These are phyloP conservation scores for Strigamia maritima DNA, from an alignment of 2,888 invertebrate genomes.

Conservation along the genomic window DNA sequence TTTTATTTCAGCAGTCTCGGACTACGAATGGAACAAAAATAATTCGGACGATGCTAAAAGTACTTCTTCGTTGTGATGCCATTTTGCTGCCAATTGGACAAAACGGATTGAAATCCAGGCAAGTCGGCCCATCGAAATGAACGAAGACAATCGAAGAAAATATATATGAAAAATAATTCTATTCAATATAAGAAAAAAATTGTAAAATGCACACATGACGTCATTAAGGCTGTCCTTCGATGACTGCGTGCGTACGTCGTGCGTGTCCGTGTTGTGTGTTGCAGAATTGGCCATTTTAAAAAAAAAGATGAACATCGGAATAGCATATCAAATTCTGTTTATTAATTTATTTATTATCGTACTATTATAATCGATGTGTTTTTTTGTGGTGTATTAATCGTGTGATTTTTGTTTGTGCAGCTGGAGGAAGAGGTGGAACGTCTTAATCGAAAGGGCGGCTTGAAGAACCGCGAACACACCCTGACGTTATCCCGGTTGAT, in stretches of 20 bases:
- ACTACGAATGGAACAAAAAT: not conserved
- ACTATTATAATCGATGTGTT: too few species aligned
- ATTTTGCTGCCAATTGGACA: not conserved
- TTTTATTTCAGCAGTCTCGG: conserved; percentile 36
- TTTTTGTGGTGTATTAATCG: not conserved
- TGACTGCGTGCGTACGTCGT: not conserved
- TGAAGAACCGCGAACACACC: conserved; percentile 87
- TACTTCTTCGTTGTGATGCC: not conserved
- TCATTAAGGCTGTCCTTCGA: not conserved
- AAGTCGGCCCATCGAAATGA: not conserved
- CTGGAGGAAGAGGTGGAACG: conserved; percentile 80
- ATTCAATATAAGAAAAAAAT: not conserved
- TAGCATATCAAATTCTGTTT: not conserved
- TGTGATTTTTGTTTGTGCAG: not conserved
- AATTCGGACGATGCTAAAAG: conserved; percentile 6
- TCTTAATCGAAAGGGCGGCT: conserved; percentile 66
- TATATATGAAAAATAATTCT: not conserved
- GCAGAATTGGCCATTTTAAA: not conserved
- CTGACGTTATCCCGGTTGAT: conserved; percentile 83
- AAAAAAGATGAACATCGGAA: not conserved
- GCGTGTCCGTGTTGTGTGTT: not conserved
- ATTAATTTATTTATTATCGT: not conserved
- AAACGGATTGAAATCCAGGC: not conserved
- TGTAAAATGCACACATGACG: not conserved
- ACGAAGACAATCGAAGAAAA: not conserved